Evolutionary conservation across 1,140 invertebrate genomes (phyloP).

Genomic region (Monochamus saltuarius): DNA sequence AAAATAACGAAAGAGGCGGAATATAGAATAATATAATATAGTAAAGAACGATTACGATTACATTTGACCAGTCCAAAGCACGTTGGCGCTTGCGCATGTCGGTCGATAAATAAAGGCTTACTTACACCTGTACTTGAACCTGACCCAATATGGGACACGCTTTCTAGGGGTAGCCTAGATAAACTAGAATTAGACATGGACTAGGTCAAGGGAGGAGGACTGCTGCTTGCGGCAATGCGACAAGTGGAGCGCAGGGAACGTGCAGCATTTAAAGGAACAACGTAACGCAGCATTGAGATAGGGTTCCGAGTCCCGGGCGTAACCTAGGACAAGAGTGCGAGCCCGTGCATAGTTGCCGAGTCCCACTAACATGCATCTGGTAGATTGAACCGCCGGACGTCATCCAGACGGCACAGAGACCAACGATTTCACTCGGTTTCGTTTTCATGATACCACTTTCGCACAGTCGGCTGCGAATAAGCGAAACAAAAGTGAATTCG

Average conservation of each 20-base stretch:
- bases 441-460: slow-evolving; percentile 43
- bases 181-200: slow-evolving; percentile 31
- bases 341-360: slow-evolving; percentile 36
- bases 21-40: no score
- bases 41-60: not conserved
- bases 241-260: not conserved
- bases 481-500: slow-evolving; percentile 42
- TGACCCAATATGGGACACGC: slow-evolving; percentile 46
- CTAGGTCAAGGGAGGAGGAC: slow-evolving; percentile 28
- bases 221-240: not conserved
- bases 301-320: slow-evolving; percentile 33
- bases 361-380: slow-evolving; percentile 5
- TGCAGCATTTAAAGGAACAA: slow-evolving; percentile 18
- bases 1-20: no score
- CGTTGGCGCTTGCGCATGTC: slow-evolving; percentile 29
- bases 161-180: slow-evolving; percentile 41
- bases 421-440: slow-evolving; percentile 24
- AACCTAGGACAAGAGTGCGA: slow-evolving; percentile 41
- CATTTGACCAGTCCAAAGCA: not conserved
- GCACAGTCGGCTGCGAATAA: slow-evolving; percentile 22
- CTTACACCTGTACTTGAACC: slow-evolving; percentile 50
- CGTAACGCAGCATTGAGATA: slow-evolving; percentile 15
- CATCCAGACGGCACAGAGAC: not conserved
- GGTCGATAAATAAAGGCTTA: slow-evolving; percentile 25
- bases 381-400: not conserved